Evolutionary conservation across 2,888 invertebrate genomes (phyloP).

Genomic region (Bruchidius siliquastri): DNA sequence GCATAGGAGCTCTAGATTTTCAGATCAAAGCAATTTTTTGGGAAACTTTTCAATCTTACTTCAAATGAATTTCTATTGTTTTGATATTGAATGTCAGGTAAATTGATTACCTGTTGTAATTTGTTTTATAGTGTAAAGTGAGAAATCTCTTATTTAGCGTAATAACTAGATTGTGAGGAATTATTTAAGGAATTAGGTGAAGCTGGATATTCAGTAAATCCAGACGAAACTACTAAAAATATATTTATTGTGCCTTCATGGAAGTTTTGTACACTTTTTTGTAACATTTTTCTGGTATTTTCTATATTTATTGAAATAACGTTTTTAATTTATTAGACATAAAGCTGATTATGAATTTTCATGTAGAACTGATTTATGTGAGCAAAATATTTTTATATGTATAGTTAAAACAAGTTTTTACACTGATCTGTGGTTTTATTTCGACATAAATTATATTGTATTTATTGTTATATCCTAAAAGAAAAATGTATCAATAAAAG

Average conservation of each 20-base stretch:
- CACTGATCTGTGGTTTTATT: not conserved
- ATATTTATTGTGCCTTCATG: not conserved
- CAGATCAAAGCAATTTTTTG: too few relatives aligned
- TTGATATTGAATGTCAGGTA: not conserved
- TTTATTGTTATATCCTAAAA: too few relatives aligned
- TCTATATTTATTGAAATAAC: not conserved
- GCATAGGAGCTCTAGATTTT: too few relatives aligned
- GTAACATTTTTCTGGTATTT: not conserved
- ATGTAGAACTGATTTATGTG: not conserved
- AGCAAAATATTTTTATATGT: not conserved
- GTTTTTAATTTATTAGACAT: conserved; percentile 1
- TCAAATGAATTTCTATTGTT: too few relatives aligned
- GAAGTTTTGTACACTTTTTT: not conserved
- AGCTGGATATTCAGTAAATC: not conserved
- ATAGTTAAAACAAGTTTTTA: not conserved
- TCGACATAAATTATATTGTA: not conserved
- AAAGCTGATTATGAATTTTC: not conserved
- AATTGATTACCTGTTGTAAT: not conserved
- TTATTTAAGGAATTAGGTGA: not conserved
- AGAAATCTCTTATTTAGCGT: not conserved
- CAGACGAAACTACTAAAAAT: not conserved
- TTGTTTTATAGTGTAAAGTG: not conserved
- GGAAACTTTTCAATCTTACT: too few relatives aligned
- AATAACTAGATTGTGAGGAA: not conserved
- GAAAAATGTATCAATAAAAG: too few relatives aligned